Base-by-base conservation (phyloP, 2,888 invertebrate species). In the Dione vanillae region DNA sequence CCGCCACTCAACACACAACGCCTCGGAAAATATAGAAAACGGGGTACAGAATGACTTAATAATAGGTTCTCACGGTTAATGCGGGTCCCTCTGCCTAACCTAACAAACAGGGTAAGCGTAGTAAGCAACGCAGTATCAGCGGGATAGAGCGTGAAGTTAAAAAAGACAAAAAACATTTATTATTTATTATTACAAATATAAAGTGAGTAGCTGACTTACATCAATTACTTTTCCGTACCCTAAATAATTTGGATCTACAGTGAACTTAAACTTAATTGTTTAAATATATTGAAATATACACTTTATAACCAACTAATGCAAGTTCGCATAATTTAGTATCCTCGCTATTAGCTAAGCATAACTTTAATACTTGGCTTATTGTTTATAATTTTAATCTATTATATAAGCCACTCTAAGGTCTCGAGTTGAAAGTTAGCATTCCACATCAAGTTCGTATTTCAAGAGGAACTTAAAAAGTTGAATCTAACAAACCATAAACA, bases 391-490 rank as follows among this genome's bases (percentile, higher is more conserved):
- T 65, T 47, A 47, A 62, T 37, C 16, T 56, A 56, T 3, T n/a
- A n/a, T 41, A 52, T 27, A 67, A 71, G 65, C 45, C 52, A 40
- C 65, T 72, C 43, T 61, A 45, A 27, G 37, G 27, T 45, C 14
- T 43, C 12, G 14, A 51, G 41, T 27, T 45, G 45, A 52, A 59
- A 67, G 40, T 67, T 61, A 14, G 40, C 56, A 59, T 27, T 20
- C 10, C 10, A 5, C 14, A 10, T 19, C 10, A 41, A 65, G 41
- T 54, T 65, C 14, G 19, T 59, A 20, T 62, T 64, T 45, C 54
- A 65, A 61, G 62, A 49, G 43, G 47, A 72, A 64, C 61, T 62
- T 69, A n/a, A n/a, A n/a, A n/a, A n/a, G 16, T 20, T 7, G 52
- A 27, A 11, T 52, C 27, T 27, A 11, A 12, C 6, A 20, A 19